These are phyloP conservation scores for Rattus rattus DNA, from an alignment of 2,113 vertebrate species.

Conservation along the genomic window DNA sequence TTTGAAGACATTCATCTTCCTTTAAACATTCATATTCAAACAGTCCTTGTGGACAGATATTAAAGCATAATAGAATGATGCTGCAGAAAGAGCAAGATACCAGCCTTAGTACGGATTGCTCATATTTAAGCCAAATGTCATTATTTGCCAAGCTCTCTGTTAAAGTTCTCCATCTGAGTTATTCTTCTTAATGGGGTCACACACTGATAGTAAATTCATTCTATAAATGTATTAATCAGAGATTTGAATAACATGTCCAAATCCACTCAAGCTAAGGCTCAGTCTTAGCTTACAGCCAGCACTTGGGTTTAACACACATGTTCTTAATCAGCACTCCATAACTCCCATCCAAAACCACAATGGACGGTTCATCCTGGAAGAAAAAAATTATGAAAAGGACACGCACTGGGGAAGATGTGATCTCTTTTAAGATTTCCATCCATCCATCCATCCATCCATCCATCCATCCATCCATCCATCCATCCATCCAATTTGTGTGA, in stretches of 20 bases:
- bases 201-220: neutral
- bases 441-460: neutral
- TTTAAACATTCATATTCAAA: neutral
- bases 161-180: neutral
- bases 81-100: neutral
- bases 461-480: neutral
- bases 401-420: neutral
- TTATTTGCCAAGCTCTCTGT: neutral
- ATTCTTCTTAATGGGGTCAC: neutral
- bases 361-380: neutral
- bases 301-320: neutral
- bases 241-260: neutral
- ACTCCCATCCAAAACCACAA: neutral
- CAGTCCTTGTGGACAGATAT: neutral
- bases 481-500: neutral
- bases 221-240: neutral
- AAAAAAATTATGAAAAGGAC: neutral
- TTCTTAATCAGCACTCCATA: neutral
- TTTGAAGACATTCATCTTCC: neutral
- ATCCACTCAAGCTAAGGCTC: neutral
- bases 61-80: neutral
- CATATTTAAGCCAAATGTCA: neutral
- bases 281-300: neutral
- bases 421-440: neutral
- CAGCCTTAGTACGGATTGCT: neutral